Conservation (phyloP, 2,797 vertebrate genomes). For the Eremophila alpestris region DNA sequence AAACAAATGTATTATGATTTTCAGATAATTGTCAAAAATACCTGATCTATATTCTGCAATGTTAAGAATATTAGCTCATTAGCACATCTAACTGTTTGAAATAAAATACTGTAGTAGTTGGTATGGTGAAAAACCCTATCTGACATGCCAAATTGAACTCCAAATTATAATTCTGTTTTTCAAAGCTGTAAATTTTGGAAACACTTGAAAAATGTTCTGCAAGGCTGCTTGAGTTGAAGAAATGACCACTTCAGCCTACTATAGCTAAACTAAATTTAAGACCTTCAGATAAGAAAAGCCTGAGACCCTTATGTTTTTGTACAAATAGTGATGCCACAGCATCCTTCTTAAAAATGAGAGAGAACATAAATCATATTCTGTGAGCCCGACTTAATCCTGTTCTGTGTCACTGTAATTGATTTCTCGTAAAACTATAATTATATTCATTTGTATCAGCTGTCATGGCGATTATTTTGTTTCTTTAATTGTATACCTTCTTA, state of each 20-base stretch:
- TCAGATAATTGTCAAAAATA: background rate
- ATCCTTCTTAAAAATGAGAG: background rate
- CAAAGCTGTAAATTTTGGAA: background rate
- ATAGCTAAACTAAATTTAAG: background rate
- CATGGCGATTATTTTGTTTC: background rate
- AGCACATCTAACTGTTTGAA: background rate
- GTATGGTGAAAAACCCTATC: background rate
- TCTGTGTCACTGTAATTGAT: background rate
- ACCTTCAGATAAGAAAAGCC: background rate
- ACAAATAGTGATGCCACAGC: background rate
- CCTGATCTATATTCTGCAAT: background rate
- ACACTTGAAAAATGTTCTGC: background rate
- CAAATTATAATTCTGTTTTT: background rate
- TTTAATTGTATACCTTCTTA: background rate
- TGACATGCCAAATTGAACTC: background rate
- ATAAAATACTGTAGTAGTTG: background rate
- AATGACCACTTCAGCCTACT: background rate
- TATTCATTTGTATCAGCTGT: background rate
- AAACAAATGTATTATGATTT: background rate
- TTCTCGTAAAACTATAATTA: background rate
- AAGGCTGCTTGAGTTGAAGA: slow-evolving; percentile 16
- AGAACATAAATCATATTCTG: background rate
- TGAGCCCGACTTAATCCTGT: background rate
- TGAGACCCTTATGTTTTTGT: background rate
- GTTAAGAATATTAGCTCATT: background rate